Percentiles rank a stretch among this genome's conserved stretches.
Evolutionary conservation across 2,113 vertebrate genomes (phyloP).

Genomic region (Brachyhypopomus occidentalis): DNA sequence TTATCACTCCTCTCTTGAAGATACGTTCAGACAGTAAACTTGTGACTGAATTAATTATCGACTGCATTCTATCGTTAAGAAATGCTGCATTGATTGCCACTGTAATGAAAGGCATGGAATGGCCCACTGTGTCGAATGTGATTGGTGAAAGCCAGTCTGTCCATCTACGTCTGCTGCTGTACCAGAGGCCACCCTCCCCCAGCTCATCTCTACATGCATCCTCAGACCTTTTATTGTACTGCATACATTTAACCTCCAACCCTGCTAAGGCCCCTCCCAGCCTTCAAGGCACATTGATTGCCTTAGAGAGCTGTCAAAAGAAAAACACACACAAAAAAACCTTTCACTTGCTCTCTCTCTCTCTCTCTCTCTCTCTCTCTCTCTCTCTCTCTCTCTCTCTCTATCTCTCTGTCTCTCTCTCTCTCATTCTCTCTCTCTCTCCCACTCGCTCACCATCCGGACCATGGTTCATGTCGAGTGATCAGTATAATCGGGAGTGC

Average conservation of each 20-base stretch:
- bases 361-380: background rate
- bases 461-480: conserved; percentile 31
- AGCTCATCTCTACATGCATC: background rate
- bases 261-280: background rate
- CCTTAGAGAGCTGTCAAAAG: conserved; percentile 24
- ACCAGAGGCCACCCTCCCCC: background rate
- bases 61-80: background rate
- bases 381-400: background rate
- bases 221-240: background rate
- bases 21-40: background rate
- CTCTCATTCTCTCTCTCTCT: background rate
- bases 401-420: background rate
- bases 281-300: conserved; percentile 21
- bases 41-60: too few relatives aligned
- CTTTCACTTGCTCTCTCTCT: background rate
- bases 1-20: background rate
- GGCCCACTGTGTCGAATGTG: background rate
- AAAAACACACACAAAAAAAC: background rate
- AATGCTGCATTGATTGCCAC: conserved; percentile 1
- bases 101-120: background rate
- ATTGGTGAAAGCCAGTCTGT: background rate
- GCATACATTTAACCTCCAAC: conserved; percentile 15
- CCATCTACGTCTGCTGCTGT: background rate
- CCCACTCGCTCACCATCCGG: conserved; percentile 7
- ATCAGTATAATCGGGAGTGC: conserved; percentile 41